A percentile compares a stretch with the other conserved stretches of the same genome.
phyloP scores from a whole-genome alignment of 2,888 invertebrate species.

The Ophion obscuratus region DNA sequence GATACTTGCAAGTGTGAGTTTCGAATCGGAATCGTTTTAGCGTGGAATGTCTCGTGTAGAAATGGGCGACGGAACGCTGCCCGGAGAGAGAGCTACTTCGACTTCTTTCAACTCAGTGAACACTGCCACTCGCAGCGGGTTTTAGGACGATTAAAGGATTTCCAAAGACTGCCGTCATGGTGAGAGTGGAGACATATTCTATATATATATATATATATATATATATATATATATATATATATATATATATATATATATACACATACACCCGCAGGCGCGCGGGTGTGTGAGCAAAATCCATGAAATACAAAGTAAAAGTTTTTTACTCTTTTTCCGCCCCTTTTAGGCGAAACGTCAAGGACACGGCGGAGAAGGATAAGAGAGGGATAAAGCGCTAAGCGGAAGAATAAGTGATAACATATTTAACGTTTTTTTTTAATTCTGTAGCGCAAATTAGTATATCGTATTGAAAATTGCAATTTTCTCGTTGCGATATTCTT shows the following conservation, averaged over 20 bases:
- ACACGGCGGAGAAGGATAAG: conserved; percentile 34
- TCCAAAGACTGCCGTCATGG: conserved; percentile 60
- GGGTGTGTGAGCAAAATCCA: conserved; percentile 13
- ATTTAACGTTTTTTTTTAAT: neutral
- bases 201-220: neutral
- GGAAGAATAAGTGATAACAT: conserved; percentile 54
- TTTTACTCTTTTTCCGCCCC: conserved; percentile 46
- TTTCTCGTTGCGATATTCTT: neutral
- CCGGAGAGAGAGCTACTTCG: conserved; percentile 60
- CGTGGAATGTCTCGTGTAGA: conserved; percentile 22
- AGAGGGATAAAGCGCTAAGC: conserved; percentile 51
- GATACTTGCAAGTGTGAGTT: neutral
- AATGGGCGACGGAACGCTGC: conserved; percentile 26
- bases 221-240: conserved; percentile 29
- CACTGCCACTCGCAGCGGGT: conserved; percentile 65
- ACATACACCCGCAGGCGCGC: neutral
- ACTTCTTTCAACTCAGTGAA: conserved; percentile 65
- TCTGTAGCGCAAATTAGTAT: neutral
- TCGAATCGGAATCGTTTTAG: neutral
- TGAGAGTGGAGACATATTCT: conserved; percentile 19
- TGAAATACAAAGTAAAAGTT: conserved; percentile 46
- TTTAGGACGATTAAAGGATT: conserved; percentile 69
- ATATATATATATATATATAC: neutral
- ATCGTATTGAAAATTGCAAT: neutral
- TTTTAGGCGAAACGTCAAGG: conserved; percentile 42